Conservation (phyloP, 2,797 vertebrate genomes). For the Danio aesculapii region DNA sequence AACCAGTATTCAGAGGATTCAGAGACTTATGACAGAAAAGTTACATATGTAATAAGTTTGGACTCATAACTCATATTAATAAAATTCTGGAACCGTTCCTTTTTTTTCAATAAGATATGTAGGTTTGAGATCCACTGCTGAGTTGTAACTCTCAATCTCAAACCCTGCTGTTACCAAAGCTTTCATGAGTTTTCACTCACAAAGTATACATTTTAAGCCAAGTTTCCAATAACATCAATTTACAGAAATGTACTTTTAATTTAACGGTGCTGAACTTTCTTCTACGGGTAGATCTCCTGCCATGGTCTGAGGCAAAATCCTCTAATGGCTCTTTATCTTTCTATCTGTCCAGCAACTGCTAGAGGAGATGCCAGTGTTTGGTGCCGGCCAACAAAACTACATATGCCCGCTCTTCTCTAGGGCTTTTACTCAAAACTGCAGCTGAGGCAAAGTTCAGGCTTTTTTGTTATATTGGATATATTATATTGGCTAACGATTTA, state of each 20-base stretch:
- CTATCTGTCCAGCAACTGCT: conserved; percentile 35
- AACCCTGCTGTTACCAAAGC: conserved; percentile 1
- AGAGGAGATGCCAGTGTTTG: conserved; percentile 32
- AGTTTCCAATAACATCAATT: conserved; percentile 18
- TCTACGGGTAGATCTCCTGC: conserved; percentile 13
- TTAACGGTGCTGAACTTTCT: conserved; percentile 6
- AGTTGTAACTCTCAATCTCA: background rate
- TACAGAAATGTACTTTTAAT: background rate
- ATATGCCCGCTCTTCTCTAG: conserved; percentile 19
- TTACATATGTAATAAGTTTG: background rate
- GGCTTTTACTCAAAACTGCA: conserved; percentile 17
- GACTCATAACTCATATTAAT: background rate
- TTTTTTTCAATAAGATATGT: background rate
- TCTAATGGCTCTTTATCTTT: conserved; percentile 19
- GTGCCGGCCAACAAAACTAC: conserved; percentile 45
- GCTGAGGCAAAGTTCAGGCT: background rate
- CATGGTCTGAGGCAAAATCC: conserved; percentile 3
- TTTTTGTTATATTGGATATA: background rate
- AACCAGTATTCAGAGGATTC: background rate
- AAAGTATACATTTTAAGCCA: background rate
- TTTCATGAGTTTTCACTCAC: conserved; percentile 2
- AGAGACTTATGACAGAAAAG: background rate
- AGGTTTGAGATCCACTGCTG: background rate
- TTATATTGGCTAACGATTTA: background rate
- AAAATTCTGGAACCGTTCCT: background rate